Conservation (phyloP, 2,888 invertebrate species). For the Hirtodrosophila confusa region DNA sequence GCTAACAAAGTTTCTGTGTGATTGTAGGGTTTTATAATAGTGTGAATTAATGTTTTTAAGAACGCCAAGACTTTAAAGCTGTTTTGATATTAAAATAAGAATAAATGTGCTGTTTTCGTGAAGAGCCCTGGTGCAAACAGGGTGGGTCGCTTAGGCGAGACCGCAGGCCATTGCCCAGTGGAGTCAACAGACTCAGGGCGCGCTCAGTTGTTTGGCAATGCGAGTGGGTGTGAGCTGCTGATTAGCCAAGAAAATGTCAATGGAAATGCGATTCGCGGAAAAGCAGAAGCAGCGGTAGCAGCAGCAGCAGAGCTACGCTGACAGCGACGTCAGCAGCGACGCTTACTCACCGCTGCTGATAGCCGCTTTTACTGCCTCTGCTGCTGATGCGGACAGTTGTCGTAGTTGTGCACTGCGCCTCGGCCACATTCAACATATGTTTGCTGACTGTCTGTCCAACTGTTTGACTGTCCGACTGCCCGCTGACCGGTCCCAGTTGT, state of each 20-base stretch:
- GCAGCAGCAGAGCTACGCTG: not conserved
- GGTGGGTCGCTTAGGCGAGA: not conserved
- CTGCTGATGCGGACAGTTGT: slow-evolving; percentile 9
- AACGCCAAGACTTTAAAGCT: not conserved
- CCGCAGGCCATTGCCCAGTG: not conserved
- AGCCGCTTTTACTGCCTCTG: slow-evolving; percentile 22
- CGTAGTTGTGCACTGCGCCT: slow-evolving; percentile 11
- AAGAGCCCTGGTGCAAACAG: slow-evolving; percentile 2
- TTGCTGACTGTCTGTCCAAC: slow-evolving; percentile 1
- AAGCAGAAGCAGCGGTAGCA: slow-evolving; percentile 37
- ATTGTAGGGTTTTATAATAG: too few species aligned
- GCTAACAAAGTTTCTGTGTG: too few species aligned
- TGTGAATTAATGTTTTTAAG: not conserved
- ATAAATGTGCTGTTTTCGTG: not conserved
- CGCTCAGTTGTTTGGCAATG: slow-evolving; percentile 46
- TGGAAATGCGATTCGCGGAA: slow-evolving; percentile 68
- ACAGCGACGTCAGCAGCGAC: slow-evolving; percentile 25
- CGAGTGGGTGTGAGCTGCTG: slow-evolving; percentile 38
- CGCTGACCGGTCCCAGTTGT: slow-evolving; percentile 6
- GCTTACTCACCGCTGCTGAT: slow-evolving; percentile 58
- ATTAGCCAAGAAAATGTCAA: slow-evolving; percentile 68
- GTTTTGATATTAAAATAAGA: too few species aligned
- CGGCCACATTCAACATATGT: slow-evolving; percentile 33
- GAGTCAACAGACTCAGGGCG: slow-evolving; percentile 38
- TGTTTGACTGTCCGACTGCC: slow-evolving; percentile 12